Base-by-base conservation (phyloP, 1,140 invertebrate genomes). In the Psilanteris sp. region DNA sequence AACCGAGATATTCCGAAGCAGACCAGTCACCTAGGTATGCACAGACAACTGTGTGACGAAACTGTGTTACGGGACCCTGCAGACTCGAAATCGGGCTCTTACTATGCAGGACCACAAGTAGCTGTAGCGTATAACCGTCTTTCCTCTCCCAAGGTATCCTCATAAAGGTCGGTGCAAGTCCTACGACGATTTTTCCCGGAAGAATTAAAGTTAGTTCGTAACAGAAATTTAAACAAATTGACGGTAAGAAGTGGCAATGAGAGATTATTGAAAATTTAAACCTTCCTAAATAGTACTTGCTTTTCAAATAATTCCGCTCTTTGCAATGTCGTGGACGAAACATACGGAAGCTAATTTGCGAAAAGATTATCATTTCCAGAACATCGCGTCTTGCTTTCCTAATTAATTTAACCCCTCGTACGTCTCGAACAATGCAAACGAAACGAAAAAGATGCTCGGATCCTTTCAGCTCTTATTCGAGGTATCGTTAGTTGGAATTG, bases 21-120 rank as follows among this genome's bases (percentile, higher is more conserved):
- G 78, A 75, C 34, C 44, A 64, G 29, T 41, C 39, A 11, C 15
- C 78, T 80, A 61, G 83, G 46, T 83, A 85, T 87, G 85, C 83
- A 85, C 83, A 84, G 81, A 87, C 84, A 84, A 84, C 80, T 77
- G 79, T 85, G 83, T 86, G 85, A 88, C 84, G 79, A 84, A 83
- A 86, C 85, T 85, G 77, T 44, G 83, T 86, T 86, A 85, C 79
- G 57, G 78, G 64, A 79, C 83, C 82, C 81, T 61, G 34, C 80
- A 82, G 84, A 81, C 80, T 67, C 34, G 46, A 71, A 68, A 73
- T 29, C 26, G 50, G 32, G 54, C 43, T 52, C 61, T 79, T 79
- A 77, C 78, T 79, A 79, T 79, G 78, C 78, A 77, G 57, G 50
- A 62, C 76, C 76, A 39, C 67, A 48, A 61, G 43, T 39, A 34